Conservation (phyloP, 2,113 vertebrate species). For the Aegypius monachus region DNA sequence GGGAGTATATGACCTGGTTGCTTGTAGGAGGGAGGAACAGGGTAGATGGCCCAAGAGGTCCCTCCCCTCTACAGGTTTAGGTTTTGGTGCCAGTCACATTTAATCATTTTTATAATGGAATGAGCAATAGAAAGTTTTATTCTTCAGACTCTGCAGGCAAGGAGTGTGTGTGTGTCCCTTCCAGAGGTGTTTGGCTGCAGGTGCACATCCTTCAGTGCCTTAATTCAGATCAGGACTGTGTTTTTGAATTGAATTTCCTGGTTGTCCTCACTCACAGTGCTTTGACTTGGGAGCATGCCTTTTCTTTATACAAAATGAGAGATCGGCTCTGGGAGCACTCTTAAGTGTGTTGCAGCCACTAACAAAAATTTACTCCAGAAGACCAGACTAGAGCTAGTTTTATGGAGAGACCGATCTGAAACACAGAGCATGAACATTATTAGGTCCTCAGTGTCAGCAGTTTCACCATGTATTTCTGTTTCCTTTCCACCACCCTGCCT, state of each 20-base stretch:
- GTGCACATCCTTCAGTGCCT: not conserved
- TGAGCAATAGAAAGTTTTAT: not conserved
- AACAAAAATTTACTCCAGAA: not conserved
- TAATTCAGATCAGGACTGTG: not conserved
- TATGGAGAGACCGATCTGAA: not conserved
- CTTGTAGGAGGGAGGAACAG: not conserved
- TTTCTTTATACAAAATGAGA: not conserved
- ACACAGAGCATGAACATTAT: fast-evolving
- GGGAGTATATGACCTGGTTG: not conserved
- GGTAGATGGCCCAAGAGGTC: not conserved
- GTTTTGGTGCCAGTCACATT: not conserved
- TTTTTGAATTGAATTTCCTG: not conserved
- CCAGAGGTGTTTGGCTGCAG: not conserved
- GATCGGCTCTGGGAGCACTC: not conserved
- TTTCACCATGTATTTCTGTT: not conserved
- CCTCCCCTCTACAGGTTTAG: not conserved
- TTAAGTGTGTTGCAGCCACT: not conserved
- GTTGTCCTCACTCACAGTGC: not conserved
- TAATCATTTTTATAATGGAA: not conserved
- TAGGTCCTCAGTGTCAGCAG: not conserved
- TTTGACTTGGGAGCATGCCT: not conserved
- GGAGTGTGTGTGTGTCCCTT: not conserved
- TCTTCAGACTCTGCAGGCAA: not conserved
- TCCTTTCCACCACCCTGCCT: not conserved
- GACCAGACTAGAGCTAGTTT: not conserved